Base-by-base conservation (phyloP, 1,140 invertebrate genomes). In the Camponotus pennsylvanicus region DNA sequence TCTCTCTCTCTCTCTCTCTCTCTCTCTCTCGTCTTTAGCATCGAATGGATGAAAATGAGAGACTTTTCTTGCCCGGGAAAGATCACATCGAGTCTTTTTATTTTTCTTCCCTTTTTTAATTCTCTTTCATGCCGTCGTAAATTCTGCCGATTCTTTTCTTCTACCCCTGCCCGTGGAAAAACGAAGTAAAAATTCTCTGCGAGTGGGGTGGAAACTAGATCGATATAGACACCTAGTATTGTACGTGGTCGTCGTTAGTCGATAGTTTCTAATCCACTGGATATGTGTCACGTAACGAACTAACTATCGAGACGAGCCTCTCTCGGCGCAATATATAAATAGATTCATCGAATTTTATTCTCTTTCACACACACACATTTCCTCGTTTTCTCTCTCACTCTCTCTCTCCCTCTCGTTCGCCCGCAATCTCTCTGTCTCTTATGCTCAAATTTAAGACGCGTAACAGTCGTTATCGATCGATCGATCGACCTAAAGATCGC, bases 271-370 rank as follows among this genome's bases (percentile, higher is more conserved):
- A 89, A 87, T 90, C 91, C 88, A 80, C 87, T 89, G 89, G 91
- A 92, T 92, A 92, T 92, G 91, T 92, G 85, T 92, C 79, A 85
- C 90, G 78, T 90, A 90, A 87, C 86, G 89, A 91, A 88, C 80
- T 89, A 91, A 92, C 76, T 86, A 86, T 86, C 76, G 71, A 86
- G 77, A 78, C 79, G 69, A 83, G 52, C 69, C 40, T n/a, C 55
- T 73, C 79, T 85, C 86, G 57, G 55, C 87, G 61, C 77, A 87
- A 88, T 86, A 93, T 90, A 93, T 92, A 93, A 94, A 93, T 93
- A 93, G 91, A 93, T 93, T 52, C 89, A 89, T 93, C 87, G 86
- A 92, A 92, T 89, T 91, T 69, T 45, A 55, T 77, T 40, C 42
- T 76, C n/a, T 82, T 32, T 27, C 32, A 5, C n/a, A 34, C 63